Base-by-base conservation (phyloP, 1,140 invertebrate species). In the Lordiphosa mommai region DNA sequence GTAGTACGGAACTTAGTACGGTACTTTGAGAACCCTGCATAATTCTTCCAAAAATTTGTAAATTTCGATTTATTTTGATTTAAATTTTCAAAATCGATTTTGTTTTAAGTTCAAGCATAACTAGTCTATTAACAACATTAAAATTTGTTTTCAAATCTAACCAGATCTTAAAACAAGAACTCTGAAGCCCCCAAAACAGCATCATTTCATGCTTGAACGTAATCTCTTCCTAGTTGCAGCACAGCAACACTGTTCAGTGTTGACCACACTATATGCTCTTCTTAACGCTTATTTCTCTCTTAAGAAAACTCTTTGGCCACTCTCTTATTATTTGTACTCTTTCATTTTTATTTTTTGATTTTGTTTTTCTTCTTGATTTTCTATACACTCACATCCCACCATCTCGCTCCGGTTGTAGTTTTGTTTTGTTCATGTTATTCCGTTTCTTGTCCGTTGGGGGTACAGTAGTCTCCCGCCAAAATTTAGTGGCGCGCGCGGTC, bases 401-500 rank as follows among this genome's bases (percentile, higher is more conserved):
- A 66, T 36, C 32, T 50, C 61, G 48, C 63, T 72, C 72, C 66
- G 61, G 72, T 84, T 72, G 60, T 65, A 61, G 51, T 71, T 80
- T 84, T 84, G 77, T 84, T 84, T 84, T 84, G 77, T 84, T 84
- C 77, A 74, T 56, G 47, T 72, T 70, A 52, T 80, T 80, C 76
- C 48, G 68, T 46, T 46, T 46, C 30, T 53, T 47, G 41, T 49
- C 61, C 57, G 55, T 44, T 49, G 69, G 67, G 68, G 77, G 77
- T 84, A 84, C 77, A 84, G 77, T 84, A 84, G 77, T 84, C 77
- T 84, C 77, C 77, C 77, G 77, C 77, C 77, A 84, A 84, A 84
- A 84, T 69, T 84, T 63, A 84, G 79, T 82, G 67, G 71, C 66
- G 55, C 70, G 53, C 68, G 58, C 69, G 49, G 46, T 60, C 44